Evolutionary conservation across 2,797 vertebrate genomes (phyloP), one percentile per base, ranked within the genome.

Genomic region (Rhabdomys pumilio): DNA sequence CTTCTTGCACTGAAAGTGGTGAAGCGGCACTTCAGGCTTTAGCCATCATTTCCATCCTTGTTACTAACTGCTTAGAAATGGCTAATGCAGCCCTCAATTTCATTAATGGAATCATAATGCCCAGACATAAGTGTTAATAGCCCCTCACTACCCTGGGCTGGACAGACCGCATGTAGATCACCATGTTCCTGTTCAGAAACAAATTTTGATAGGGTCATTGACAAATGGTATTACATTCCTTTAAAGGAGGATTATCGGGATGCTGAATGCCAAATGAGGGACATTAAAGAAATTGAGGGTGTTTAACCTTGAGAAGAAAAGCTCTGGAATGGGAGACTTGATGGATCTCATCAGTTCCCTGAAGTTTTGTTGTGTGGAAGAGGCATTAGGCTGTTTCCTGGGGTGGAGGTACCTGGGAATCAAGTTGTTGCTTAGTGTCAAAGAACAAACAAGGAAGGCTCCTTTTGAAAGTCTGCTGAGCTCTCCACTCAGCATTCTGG

Each of bases 261-360:
- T 79, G 89, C n/a, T 31, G 72, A 96, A 97, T 96, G 95, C 92
- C 95, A 97, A 97, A 97, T 95, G 86, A 94, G 94, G 47, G 29
- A 83, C 94, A 96, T 97, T 96, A 97, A 95, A 95, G 95, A 96
- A 97, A 97, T 79, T 86, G 76, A 95, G 38, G 69, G 95, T 97
- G 55, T 95, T 98, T 97, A 98, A 98, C 97, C 97, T 98, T 98
- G 97, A 96, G 82, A 94, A 89, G 69, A 82, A 97, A 97, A 92
- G 81, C 89, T 75, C 59, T 92, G n/a, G 79, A 84, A 96, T 91
- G 75, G 59, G 76, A 96, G 22, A 91, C 2, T 0, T 93, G 95
- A 95, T 90, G 47, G 79, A 94, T 84, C 75, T 89, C 87, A 95
- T 94, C 85, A 93, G 94, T 95, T 95, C 92, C 50, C 53, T 87